Evolutionary conservation across 2,113 vertebrate species (phyloP).

Genomic region (Okapia johnstoni): DNA sequence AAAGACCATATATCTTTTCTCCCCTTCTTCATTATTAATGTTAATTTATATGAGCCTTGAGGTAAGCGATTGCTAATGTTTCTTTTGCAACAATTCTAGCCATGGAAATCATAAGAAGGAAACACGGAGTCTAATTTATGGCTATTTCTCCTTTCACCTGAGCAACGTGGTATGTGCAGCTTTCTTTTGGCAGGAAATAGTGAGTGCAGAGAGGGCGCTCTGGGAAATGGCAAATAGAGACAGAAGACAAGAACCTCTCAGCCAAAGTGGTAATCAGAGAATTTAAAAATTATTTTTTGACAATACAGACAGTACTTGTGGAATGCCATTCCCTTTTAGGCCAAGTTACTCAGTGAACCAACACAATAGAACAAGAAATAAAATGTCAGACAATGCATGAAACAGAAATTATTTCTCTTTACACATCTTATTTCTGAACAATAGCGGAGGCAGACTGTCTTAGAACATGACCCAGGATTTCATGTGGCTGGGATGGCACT

Average conservation of each 20-base stretch:
- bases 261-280: slow-evolving; percentile 71
- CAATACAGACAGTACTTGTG: slow-evolving; percentile 62
- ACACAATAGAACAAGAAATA: neutral
- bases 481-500: neutral
- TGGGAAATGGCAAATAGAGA: slow-evolving; percentile 65
- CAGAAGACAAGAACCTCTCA: slow-evolving; percentile 44
- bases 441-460: neutral
- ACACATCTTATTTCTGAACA: slow-evolving; percentile 1
- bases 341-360: slow-evolving; percentile 29
- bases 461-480: neutral
- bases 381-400: neutral
- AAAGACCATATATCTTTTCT: slow-evolving; percentile 22
- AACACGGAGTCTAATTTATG: slow-evolving; percentile 23
- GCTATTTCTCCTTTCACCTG: neutral
- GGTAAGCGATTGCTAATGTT: slow-evolving; percentile 43
- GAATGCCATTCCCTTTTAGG: slow-evolving; percentile 34
- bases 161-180: neutral
- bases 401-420: slow-evolving; percentile 25
- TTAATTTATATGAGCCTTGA: slow-evolving; percentile 52
- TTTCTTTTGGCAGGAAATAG: slow-evolving; percentile 61
- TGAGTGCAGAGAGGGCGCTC: slow-evolving; percentile 51
- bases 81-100: neutral
- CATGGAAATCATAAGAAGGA: neutral
- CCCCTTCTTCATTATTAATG: slow-evolving; percentile 59
- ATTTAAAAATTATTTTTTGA: slow-evolving; percentile 75